Base-by-base conservation (phyloP, 2,888 invertebrate species). In the Conomelus anceps region DNA sequence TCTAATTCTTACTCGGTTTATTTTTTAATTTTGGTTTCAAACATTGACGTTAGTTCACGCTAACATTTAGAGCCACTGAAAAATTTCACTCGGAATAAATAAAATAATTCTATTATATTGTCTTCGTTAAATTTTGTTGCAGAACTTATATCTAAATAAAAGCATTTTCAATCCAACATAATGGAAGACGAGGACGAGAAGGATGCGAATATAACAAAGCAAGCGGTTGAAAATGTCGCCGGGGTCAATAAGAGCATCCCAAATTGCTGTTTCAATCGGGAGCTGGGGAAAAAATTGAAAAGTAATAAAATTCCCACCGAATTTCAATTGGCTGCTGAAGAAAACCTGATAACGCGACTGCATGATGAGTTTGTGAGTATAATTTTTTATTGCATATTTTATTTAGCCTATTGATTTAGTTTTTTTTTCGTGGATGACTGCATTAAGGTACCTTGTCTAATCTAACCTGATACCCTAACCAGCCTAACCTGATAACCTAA, bases 251-350 rank as follows among this genome's bases (percentile, higher is more conserved):
- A 26, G 11, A 90, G 90, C 86, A 89, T 89, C 22, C 89, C 89
- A 22, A 84, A 89, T 23, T 88, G 90, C 86, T 86, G 84, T 63
- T 24, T 89, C 4, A 34, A 90, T 22, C 87, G 91, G 24, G 91
- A 91, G 89, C 88, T 90, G 88, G 91, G 91, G 17, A 34, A 86
- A 23, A 88, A 86, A 85, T 86, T 87, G 24, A 90, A 89, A 88
- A 90, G 88, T 0, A 91, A 90, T 87, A 90, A 90, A 9, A 91
- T 92, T 23, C 90, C 92, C 3, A 89, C 89, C 88, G 94, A 95
- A 86, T 94, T 95, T 90, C 95, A 95, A 92, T 94, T 94, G 91
- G 94, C 94, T 91, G 96, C 96, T n/a, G 96, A 96, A 92, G 95
- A 95, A 92, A 94, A 95, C 91, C 94, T 96, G 90, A 95, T 96